Evolutionary conservation across 2,797 vertebrate species (phyloP).

Genomic region (Steatocranus sp.): DNA sequence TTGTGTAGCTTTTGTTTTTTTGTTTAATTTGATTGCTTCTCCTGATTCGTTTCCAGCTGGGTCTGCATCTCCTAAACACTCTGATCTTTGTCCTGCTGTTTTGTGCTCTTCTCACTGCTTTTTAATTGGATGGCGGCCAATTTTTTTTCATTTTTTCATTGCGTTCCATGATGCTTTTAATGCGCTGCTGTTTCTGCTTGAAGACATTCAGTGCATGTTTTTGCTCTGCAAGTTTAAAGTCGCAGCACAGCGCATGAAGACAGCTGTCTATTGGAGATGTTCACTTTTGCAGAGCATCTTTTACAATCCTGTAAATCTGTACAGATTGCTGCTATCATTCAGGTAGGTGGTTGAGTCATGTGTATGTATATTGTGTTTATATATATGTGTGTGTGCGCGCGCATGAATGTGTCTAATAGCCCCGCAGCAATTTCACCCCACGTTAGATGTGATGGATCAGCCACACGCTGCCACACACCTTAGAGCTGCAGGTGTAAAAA

Average conservation of each 20-base stretch:
- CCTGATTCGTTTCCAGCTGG: neutral
- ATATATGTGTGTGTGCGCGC: neutral
- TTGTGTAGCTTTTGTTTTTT: neutral
- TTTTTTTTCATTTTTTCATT: neutral
- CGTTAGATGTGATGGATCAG: conserved; percentile 45
- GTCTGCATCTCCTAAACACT: neutral
- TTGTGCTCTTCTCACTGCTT: neutral
- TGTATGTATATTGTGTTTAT: neutral
- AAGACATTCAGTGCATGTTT: neutral
- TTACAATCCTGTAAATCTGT: conserved; percentile 31
- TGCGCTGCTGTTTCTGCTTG: neutral
- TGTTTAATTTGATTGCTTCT: neutral
- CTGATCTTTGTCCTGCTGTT: neutral
- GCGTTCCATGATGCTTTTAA: neutral
- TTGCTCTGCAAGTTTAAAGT: neutral
- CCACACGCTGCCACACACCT: conserved; percentile 22
- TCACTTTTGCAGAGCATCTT: conserved; percentile 18
- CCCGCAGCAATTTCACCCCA: conserved; percentile 20
- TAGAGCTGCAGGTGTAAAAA: conserved; percentile 38
- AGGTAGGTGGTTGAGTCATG: neutral
- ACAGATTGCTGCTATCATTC: conserved; percentile 12
- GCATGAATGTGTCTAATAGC: neutral
- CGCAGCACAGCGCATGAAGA: neutral
- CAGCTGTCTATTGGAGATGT: conserved; percentile 7
- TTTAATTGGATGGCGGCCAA: neutral